A percentile compares a stretch with the other conserved stretches of the same genome.
phyloP scores from a whole-genome alignment of 2,113 vertebrate species.

The Bothrops jararaca region DNA sequence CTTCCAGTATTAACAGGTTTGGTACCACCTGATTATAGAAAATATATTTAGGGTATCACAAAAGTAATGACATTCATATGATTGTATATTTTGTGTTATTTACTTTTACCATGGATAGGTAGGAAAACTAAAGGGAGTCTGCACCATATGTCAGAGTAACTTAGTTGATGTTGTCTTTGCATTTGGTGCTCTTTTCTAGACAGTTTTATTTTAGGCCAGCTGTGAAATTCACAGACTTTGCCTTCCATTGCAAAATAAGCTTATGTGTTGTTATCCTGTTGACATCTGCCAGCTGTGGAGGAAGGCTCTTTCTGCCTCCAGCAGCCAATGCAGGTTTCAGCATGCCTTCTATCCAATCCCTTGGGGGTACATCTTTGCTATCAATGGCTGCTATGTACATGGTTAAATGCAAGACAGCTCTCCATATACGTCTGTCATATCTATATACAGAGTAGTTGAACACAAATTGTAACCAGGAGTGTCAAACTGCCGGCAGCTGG shows the following conservation, averaged over 20 bases:
- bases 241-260: not conserved
- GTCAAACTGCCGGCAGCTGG: too few relatives aligned
- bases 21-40: not conserved
- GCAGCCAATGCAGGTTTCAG: not conserved
- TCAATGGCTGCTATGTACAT: not conserved
- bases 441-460: not conserved
- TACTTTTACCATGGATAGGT: not conserved
- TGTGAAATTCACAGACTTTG: not conserved
- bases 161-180: not conserved
- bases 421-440: not conserved
- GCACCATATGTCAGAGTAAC: not conserved
- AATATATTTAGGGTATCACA: not conserved
- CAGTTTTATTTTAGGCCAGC: too few relatives aligned
- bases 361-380: not conserved
- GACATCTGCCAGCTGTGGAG: not conserved
- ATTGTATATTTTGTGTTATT: not conserved
- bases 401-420: not conserved
- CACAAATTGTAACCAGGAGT: not conserved
- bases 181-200: not conserved
- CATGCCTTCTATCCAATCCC: not conserved
- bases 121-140: not conserved
- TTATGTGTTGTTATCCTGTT: not conserved
- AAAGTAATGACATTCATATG: not conserved
- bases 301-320: not conserved
- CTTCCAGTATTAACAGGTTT: not conserved